Percentiles rank a stretch among this genome's conserved stretches.
phyloP scores from a whole-genome alignment of 1,140 invertebrate genomes.

The Drosophila nebulosa region DNA sequence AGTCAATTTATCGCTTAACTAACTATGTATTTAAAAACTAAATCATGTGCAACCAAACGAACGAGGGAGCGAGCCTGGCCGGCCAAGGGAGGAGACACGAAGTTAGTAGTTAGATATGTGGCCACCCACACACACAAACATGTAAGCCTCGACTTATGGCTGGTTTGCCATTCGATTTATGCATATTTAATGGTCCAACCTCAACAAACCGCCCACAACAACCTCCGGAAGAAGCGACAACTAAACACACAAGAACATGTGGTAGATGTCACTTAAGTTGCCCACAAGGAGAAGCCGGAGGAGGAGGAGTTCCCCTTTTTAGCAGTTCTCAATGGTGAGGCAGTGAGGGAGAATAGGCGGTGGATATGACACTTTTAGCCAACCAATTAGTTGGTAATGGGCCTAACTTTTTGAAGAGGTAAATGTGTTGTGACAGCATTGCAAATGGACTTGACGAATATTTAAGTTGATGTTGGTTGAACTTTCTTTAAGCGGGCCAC shows the following conservation, averaged over 20 bases:
- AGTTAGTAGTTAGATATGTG: not conserved
- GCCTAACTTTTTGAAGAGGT: constrained; percentile 30
- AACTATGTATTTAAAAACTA: constrained; percentile 61
- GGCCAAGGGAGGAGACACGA: not conserved
- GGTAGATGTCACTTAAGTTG: constrained; percentile 45
- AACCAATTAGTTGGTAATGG: constrained; percentile 29
- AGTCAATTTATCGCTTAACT: constrained; percentile 74
- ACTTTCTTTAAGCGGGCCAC: constrained; percentile 9
- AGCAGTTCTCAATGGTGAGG: too few species aligned
- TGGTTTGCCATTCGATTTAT: constrained; percentile 55
- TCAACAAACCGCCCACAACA: constrained; percentile 12
- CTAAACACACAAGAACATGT: constrained; percentile 30
- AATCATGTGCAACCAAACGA: constrained; percentile 32
- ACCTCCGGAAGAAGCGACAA: not conserved
- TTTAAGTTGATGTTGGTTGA: constrained; percentile 24
- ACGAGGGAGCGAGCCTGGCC: not conserved
- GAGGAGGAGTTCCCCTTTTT: not conserved
- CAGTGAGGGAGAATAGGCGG: not conserved
- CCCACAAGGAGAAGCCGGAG: not conserved
- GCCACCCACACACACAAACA: constrained; percentile 20
- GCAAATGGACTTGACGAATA: constrained; percentile 54
- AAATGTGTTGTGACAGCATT: constrained; percentile 49
- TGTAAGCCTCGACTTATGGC: constrained; percentile 4
- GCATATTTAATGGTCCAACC: constrained; percentile 45
- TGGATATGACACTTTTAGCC: constrained; percentile 19